Conservation (phyloP, 2,113 vertebrate species). For the Rynchops niger region DNA sequence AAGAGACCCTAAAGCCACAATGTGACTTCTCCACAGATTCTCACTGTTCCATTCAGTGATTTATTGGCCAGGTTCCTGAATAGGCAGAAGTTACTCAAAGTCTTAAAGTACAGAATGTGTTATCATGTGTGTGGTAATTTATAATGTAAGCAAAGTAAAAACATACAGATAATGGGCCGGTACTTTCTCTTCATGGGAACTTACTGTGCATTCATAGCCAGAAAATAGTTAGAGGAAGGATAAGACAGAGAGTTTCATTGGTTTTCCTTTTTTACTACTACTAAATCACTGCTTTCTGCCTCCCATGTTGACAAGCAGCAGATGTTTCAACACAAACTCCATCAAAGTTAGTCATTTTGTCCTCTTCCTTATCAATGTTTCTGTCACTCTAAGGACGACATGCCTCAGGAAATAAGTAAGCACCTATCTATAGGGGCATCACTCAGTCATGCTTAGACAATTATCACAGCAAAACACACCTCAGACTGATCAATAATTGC, state of each 20-base stretch:
- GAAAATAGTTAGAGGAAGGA: neutral
- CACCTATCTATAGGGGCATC: conserved; percentile 55
- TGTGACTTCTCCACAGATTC: neutral
- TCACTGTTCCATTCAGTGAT: neutral
- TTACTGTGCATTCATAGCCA: neutral
- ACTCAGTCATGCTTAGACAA: conserved; percentile 65
- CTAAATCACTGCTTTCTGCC: conserved; percentile 32
- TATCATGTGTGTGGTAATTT: neutral
- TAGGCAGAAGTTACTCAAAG: neutral
- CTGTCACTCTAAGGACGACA: conserved; percentile 8
- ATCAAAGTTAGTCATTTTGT: conserved; percentile 61
- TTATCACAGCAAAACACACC: conserved; percentile 65
- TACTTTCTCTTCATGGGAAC: neutral
- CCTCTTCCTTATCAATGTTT: conserved; percentile 56
- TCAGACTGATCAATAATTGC: conserved; percentile 64
- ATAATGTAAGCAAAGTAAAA: neutral
- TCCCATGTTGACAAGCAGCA: conserved; percentile 46
- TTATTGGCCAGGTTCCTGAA: neutral
- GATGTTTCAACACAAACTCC: conserved; percentile 53
- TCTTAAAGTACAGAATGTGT: neutral
- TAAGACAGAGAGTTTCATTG: neutral
- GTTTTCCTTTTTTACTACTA: neutral
- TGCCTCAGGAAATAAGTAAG: conserved; percentile 55
- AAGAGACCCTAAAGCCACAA: neutral
- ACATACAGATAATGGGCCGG: neutral